Conservation (phyloP, 2,113 vertebrate genomes). For the Furnarius figulus region DNA sequence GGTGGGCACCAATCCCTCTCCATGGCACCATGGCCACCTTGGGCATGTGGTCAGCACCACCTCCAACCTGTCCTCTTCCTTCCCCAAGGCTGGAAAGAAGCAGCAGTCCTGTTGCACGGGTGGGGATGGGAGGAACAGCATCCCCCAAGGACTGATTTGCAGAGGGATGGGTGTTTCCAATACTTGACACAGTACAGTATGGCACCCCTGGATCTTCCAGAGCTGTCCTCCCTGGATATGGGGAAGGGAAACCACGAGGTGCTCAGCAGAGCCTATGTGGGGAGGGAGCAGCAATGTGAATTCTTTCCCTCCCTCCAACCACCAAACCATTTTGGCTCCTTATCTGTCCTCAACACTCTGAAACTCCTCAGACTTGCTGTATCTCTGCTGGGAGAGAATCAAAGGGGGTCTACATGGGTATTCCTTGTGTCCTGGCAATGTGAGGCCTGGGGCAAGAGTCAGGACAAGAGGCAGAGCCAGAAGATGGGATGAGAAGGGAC, state of each 20-base stretch:
- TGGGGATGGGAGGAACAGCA: neutral
- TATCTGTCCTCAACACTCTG: neutral
- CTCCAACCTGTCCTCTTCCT: neutral
- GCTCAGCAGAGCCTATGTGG: neutral
- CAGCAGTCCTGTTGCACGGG: neutral
- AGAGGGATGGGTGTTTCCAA: neutral
- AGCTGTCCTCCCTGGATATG: neutral
- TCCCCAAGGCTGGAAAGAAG: neutral
- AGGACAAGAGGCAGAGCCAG: neutral
- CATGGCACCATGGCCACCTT: fast-evolving
- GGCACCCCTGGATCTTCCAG: neutral
- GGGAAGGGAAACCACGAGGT: neutral
- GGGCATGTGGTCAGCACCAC: neutral
- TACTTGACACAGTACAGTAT: neutral
- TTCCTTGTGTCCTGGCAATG: neutral
- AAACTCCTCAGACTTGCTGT: fast-evolving
- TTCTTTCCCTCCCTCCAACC: neutral
- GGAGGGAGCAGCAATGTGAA: neutral
- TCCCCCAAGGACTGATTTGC: neutral
- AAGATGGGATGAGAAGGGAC: neutral
- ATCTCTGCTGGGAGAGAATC: too few species aligned
- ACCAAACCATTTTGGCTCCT: neutral
- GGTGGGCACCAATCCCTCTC: neutral
- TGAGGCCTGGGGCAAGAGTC: neutral
- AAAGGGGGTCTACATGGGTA: neutral